phyloP scores from a whole-genome alignment of 2,113 vertebrate genomes.

The Pedetes capensis region DNA sequence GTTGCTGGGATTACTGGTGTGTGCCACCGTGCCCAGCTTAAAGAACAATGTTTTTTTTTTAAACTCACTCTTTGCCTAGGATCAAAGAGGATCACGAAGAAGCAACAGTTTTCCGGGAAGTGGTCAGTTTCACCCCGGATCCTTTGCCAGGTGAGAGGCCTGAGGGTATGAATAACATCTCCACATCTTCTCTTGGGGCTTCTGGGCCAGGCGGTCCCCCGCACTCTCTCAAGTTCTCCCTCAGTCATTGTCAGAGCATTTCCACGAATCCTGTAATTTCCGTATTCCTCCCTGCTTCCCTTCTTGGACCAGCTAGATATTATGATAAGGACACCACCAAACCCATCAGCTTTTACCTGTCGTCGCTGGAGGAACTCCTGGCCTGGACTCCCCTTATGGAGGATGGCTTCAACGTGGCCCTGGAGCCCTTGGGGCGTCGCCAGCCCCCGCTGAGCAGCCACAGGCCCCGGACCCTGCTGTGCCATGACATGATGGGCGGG shows the following conservation, averaged over 20 bases:
- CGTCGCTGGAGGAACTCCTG: constrained; percentile 89
- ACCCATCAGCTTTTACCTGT: constrained; percentile 91
- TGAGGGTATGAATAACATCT: rapidly evolving
- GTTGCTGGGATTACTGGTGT: too few relatives aligned
- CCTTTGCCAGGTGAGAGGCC: constrained; percentile 76
- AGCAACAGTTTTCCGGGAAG: constrained; percentile 51
- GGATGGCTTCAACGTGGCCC: constrained; percentile 87
- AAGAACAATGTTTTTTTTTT: not conserved
- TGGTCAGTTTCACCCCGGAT: constrained; percentile 57
- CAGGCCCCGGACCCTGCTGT: constrained; percentile 89
- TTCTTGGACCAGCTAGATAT: constrained; percentile 82
- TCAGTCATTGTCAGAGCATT: not conserved
- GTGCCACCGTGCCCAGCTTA: too few relatives aligned
- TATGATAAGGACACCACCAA: constrained; percentile 89
- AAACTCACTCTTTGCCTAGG: constrained; percentile 25
- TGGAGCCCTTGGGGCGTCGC: constrained; percentile 80
- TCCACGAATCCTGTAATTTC: rapidly evolving
- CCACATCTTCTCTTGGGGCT: rapidly evolving
- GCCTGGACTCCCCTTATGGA: constrained; percentile 86
- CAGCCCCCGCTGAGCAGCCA: constrained; percentile 83
- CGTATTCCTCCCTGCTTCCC: not conserved
- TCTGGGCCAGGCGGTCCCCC: not conserved
- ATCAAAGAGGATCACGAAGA: not conserved
- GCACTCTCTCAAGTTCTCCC: rapidly evolving
- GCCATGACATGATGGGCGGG: constrained; percentile 97